phyloP scores from a whole-genome alignment of 2,797 vertebrate genomes.

The Lacerta viridis region DNA sequence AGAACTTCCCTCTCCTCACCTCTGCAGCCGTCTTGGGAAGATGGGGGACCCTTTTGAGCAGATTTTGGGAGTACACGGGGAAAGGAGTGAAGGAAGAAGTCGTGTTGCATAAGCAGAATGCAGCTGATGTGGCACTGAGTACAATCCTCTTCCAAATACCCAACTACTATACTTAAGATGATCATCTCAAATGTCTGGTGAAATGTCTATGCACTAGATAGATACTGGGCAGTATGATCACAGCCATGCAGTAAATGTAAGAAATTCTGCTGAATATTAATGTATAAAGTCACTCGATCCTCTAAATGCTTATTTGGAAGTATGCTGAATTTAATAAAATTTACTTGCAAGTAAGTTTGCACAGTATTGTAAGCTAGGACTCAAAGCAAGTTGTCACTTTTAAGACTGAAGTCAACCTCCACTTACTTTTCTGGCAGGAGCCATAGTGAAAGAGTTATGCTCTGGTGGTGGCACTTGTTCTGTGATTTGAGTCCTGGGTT shows the following conservation, averaged over 20 bases:
- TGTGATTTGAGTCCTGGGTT: conserved; percentile 67
- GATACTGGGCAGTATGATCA: background rate
- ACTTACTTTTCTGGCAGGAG: conserved; percentile 81
- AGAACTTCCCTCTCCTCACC: too few species aligned
- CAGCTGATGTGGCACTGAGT: too few species aligned
- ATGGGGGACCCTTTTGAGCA: too few species aligned
- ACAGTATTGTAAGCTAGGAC: background rate
- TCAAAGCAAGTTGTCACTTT: background rate
- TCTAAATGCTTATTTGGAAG: background rate
- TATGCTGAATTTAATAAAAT: background rate
- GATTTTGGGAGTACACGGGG: too few species aligned
- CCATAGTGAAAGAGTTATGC: conserved; percentile 75
- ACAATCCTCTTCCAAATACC: background rate
- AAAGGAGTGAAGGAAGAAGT: too few species aligned
- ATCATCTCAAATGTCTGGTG: background rate
- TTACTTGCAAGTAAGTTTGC: background rate
- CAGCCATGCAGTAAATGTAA: background rate
- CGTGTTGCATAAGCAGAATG: too few species aligned
- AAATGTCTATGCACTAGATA: background rate
- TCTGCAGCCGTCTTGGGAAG: too few species aligned
- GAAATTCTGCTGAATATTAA: background rate
- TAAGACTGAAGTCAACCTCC: conserved; percentile 27
- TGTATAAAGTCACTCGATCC: too few species aligned
- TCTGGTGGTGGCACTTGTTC: conserved; percentile 73
- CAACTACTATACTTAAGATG: background rate